Conservation (phyloP, 2,888 invertebrate genomes). For the Drosophila niveifrons region DNA sequence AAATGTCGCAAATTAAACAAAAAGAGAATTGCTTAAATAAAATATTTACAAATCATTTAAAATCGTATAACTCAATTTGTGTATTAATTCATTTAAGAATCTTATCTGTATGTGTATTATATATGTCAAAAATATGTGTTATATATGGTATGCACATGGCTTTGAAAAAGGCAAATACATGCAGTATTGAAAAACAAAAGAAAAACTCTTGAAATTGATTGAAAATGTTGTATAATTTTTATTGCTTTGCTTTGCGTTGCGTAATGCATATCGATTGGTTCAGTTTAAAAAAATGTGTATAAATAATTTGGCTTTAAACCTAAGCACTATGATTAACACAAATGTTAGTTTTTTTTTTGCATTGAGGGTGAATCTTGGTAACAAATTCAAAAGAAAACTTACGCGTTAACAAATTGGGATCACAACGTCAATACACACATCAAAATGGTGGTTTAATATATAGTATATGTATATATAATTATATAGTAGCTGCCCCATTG, state of each 20-base stretch:
- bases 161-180: slow-evolving; percentile 46
- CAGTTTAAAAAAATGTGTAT: slow-evolving; percentile 52
- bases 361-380: slow-evolving; percentile 53
- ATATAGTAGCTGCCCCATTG: slow-evolving; percentile 52
- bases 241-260: slow-evolving; percentile 59
- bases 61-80: slow-evolving; percentile 39
- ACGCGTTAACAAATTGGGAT: slow-evolving; percentile 47
- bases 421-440: slow-evolving; percentile 45
- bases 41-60: slow-evolving; percentile 62
- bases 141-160: slow-evolving; percentile 45
- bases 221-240: slow-evolving; percentile 48
- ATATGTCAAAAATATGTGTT: slow-evolving; percentile 38
- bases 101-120: slow-evolving; percentile 54
- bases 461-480: slow-evolving; percentile 12
- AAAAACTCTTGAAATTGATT: slow-evolving; percentile 1
- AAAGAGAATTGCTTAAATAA: slow-evolving; percentile 37
- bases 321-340: slow-evolving; percentile 68
- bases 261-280: slow-evolving; percentile 65
- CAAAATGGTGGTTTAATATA: slow-evolving; percentile 26
- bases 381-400: slow-evolving; percentile 52
- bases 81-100: slow-evolving; percentile 47
- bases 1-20: slow-evolving; percentile 15
- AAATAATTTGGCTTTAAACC: slow-evolving; percentile 77
- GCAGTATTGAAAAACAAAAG: slow-evolving; percentile 47
- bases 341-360: slow-evolving; percentile 36